A percentile compares a stretch with the other conserved stretches of the same genome.
These are phyloP conservation scores for Panthera uncia DNA, from an alignment of 2,113 vertebrate genomes.

Conservation along the genomic window DNA sequence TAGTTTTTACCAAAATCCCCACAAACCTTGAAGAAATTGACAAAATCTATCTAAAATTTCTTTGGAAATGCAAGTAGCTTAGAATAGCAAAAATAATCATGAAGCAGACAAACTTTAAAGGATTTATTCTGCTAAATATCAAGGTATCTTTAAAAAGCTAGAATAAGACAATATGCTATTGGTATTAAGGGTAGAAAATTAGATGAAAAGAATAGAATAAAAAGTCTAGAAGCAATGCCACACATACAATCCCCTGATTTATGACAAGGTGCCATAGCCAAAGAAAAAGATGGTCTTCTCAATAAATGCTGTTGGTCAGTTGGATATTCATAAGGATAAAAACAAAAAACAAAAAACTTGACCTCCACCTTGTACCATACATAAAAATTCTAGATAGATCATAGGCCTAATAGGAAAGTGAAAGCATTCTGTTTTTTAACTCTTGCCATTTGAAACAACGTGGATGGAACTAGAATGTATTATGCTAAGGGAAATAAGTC, in stretches of 20 bases:
- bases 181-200: background rate
- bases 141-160: background rate
- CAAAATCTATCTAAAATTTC: constrained; percentile 26
- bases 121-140: background rate
- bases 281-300: background rate
- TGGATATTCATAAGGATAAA: background rate
- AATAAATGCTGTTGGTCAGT: background rate
- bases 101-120: background rate
- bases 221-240: background rate
- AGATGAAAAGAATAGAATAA: background rate
- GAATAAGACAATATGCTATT: background rate
- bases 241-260: background rate
- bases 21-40: background rate
- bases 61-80: constrained; percentile 26
- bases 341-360: background rate
- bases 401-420: background rate
- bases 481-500: too few species aligned
- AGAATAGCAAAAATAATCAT: constrained; percentile 18
- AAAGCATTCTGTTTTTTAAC: background rate
- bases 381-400: background rate
- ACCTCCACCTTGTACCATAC: background rate
- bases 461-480: too few species aligned
- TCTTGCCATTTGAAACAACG: too few species aligned
- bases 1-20: background rate
- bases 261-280: background rate